phyloP scores from a whole-genome alignment of 2,797 vertebrate species.

The Coregonus suidteri region DNA sequence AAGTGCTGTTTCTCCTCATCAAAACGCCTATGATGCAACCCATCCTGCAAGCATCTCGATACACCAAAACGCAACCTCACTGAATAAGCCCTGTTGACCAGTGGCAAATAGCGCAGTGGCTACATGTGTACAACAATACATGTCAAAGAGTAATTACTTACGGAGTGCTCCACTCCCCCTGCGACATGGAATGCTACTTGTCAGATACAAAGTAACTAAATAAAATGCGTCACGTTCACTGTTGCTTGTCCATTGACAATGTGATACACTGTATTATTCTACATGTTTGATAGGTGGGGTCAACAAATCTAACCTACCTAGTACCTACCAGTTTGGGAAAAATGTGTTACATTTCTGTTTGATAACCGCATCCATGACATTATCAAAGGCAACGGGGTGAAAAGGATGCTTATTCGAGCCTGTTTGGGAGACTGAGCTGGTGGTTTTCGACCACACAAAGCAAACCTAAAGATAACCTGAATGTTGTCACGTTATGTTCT shows the following conservation, averaged over 20 bases:
- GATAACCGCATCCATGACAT: slow-evolving; percentile 49
- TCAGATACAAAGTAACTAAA: slow-evolving; percentile 18
- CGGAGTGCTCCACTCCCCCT: neutral
- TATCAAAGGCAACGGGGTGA: slow-evolving; percentile 26
- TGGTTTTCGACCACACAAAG: slow-evolving; percentile 1
- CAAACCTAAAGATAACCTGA: neutral
- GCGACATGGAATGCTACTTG: slow-evolving; percentile 12
- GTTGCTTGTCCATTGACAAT: neutral
- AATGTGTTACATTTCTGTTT: slow-evolving; percentile 45
- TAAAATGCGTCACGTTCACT: slow-evolving; percentile 18
- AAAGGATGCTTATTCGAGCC: neutral
- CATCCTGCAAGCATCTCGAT: neutral
- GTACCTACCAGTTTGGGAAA: neutral
- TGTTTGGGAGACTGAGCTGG: neutral
- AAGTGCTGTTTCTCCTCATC: neutral
- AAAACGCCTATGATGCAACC: neutral
- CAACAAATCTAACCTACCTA: neutral
- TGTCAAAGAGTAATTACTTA: neutral
- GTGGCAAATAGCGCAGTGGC: slow-evolving; percentile 1
- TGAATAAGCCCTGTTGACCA: neutral
- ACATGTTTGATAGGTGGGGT: neutral
- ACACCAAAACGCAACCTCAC: neutral
- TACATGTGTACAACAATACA: slow-evolving; percentile 5
- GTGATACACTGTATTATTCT: neutral
- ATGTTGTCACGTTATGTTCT: neutral